These are phyloP conservation scores for Phalacrocorax aristotelis DNA, from an alignment of 2,113 vertebrate genomes.

Conservation along the genomic window DNA sequence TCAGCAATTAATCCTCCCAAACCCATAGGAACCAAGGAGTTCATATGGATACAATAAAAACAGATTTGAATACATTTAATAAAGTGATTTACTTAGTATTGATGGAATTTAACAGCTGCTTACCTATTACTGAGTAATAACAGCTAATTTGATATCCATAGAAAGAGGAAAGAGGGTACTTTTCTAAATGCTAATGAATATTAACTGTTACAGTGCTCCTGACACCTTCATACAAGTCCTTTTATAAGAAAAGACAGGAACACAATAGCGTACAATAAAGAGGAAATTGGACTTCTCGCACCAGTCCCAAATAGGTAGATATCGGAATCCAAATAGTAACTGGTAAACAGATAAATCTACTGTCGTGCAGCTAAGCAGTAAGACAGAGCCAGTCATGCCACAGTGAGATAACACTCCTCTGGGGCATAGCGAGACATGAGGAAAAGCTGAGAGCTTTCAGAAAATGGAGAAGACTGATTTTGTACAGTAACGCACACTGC, in stretches of 20 bases:
- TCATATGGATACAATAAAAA: constrained; percentile 32
- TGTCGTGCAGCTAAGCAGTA: not conserved
- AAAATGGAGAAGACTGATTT: constrained; percentile 11
- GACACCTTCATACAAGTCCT: not conserved
- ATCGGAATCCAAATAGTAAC: constrained; percentile 40
- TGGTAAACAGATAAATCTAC: constrained; percentile 70
- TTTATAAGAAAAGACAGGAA: constrained; percentile 52
- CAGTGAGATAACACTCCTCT: constrained; percentile 42
- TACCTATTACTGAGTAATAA: constrained; percentile 53
- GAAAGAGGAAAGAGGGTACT: constrained; percentile 10
- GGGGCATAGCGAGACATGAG: not conserved
- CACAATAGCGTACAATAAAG: constrained; percentile 37
- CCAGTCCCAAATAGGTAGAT: constrained; percentile 32
- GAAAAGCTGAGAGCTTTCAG: not conserved
- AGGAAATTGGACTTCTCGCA: constrained; percentile 51
- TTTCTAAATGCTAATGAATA: constrained; percentile 58
- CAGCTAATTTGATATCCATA: constrained; percentile 56
- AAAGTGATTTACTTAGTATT: constrained; percentile 53
- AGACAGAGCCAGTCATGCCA: constrained; percentile 37
- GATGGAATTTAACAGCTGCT: constrained; percentile 58
- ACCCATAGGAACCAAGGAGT: not conserved
- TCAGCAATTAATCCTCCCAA: constrained; percentile 32
- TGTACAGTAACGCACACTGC: not conserved
- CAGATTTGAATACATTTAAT: constrained; percentile 40
- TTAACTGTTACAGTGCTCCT: constrained; percentile 34